Evolutionary conservation across 1,140 invertebrate genomes (phyloP).

Genomic region (Rhopalosiphum padi): DNA sequence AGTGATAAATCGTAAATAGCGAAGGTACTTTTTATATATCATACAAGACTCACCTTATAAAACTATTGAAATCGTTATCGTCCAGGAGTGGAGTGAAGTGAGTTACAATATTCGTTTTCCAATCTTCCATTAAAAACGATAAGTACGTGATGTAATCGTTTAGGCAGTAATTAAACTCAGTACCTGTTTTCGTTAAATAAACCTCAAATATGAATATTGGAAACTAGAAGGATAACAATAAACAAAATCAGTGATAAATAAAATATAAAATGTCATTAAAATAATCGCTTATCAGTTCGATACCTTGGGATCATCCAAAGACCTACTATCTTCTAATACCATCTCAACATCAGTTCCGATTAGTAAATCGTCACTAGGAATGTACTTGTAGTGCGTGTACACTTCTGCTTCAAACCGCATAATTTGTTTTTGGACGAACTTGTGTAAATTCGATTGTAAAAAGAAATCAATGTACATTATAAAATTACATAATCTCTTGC

Average conservation of each 20-base stretch:
- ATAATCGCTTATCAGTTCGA: background rate
- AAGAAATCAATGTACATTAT: constrained; percentile 1
- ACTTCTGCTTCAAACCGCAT: background rate
- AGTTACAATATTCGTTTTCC: background rate
- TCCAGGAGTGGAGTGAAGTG: background rate
- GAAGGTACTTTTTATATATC: background rate
- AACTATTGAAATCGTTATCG: background rate
- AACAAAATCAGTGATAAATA: background rate
- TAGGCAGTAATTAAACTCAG: background rate
- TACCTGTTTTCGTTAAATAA: background rate
- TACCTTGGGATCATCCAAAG: constrained; percentile 31
- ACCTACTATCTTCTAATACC: background rate
- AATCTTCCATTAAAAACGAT: constrained; percentile 30
- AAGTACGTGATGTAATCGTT: background rate
- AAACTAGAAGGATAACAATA: background rate
- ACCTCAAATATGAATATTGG: constrained; percentile 27
- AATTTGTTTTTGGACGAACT: constrained; percentile 37
- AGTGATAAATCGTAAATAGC: background rate
- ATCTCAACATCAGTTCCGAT: background rate
- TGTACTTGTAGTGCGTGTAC: background rate
- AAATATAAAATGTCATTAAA: background rate
- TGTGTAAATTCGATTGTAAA: constrained; percentile 28
- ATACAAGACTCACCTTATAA: background rate
- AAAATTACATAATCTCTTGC: constrained; percentile 10
- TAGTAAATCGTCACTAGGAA: background rate